phyloP scores from a whole-genome alignment of 2,113 vertebrate genomes.

The Eolophus roseicapilla region DNA sequence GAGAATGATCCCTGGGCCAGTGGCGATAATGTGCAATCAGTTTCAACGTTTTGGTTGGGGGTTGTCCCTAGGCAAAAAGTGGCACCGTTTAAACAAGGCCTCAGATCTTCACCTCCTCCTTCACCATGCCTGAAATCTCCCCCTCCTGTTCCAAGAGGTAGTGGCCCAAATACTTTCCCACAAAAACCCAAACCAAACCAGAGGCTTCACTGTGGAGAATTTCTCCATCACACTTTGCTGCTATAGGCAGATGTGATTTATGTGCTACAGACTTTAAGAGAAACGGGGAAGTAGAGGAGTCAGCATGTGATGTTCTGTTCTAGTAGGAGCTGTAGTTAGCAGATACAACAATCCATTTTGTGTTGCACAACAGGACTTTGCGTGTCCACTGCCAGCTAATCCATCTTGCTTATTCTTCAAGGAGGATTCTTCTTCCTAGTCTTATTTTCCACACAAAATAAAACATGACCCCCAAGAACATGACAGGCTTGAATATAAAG shows the following conservation, averaged over 20 bases:
- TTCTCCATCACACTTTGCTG: background rate
- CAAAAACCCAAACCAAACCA: background rate
- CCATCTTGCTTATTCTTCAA: background rate
- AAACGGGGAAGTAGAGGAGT: conserved; percentile 29
- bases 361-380: background rate
- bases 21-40: background rate
- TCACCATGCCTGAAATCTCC: background rate
- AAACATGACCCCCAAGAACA: background rate
- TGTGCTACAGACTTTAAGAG: background rate
- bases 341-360: background rate
- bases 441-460: background rate
- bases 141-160: background rate
- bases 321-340: background rate
- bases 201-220: background rate
- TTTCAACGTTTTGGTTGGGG: background rate
- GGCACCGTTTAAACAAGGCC: background rate
- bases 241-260: background rate
- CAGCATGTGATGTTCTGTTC: background rate
- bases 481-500: background rate
- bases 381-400: background rate
- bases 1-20: background rate
- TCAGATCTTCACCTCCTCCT: background rate
- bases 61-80: background rate
- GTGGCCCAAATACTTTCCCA: background rate
- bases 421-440: background rate